Percentiles rank a stretch among this genome's conserved stretches.
These are phyloP conservation scores for Azemiops feae DNA, from an alignment of 2,113 vertebrate species.

Conservation along the genomic window DNA sequence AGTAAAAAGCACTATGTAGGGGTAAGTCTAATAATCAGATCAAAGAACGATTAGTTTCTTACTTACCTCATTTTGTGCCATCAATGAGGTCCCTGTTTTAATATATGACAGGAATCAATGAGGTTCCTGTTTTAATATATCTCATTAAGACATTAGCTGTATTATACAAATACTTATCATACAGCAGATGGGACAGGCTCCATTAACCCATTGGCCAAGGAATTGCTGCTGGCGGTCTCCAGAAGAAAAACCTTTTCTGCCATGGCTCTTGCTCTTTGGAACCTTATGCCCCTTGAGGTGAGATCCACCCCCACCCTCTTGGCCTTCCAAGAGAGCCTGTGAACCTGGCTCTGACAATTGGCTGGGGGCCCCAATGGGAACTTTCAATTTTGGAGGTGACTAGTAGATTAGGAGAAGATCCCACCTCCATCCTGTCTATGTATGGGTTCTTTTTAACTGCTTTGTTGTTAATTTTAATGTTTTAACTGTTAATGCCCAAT, in stretches of 20 bases:
- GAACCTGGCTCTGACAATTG: not conserved
- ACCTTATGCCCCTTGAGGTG: not conserved
- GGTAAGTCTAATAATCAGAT: not conserved
- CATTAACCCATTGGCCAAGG: not conserved
- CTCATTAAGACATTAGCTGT: not conserved
- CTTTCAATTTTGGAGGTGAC: not conserved
- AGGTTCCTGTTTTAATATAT: not conserved
- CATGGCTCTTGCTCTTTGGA: not conserved
- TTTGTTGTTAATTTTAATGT: not conserved
- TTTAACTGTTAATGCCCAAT: not conserved
- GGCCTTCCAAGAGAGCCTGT: too few species aligned
- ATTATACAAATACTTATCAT: not conserved
- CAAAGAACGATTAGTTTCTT: not conserved
- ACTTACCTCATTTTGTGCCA: not conserved
- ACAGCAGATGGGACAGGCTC: not conserved
- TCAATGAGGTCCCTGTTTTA: not conserved
- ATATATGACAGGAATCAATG: not conserved
- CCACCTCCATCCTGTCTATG: not conserved
- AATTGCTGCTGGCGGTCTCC: not conserved
- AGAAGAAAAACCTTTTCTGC: not conserved
- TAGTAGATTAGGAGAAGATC: not conserved
- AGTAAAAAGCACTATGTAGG: not conserved
- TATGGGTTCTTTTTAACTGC: not conserved
- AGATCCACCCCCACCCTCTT: not conserved
- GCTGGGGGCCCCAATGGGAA: not conserved